Evolutionary conservation across 2,888 invertebrate species (phyloP).

Genomic region (Dascillus cervinus): DNA sequence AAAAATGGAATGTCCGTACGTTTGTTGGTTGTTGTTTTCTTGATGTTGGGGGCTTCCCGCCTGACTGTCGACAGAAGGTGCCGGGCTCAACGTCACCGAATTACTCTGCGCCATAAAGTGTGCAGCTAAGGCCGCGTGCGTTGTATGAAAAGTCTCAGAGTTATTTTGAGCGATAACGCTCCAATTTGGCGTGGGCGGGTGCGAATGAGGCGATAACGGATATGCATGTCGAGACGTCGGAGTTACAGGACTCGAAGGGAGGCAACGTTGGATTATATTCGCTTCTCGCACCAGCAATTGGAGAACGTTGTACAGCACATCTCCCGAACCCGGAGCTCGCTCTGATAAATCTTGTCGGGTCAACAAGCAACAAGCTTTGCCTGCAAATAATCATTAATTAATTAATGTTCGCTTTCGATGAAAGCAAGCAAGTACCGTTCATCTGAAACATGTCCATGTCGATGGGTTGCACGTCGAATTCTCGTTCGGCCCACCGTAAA

Average conservation of each 20-base stretch:
- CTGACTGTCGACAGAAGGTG: conserved; percentile 81
- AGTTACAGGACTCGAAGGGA: conserved; percentile 74
- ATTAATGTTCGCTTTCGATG: background rate
- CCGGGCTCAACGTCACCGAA: conserved; percentile 85
- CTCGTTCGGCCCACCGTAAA: conserved; percentile 84
- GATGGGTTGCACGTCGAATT: conserved; percentile 85
- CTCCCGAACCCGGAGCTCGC: conserved; percentile 87
- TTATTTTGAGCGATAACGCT: conserved; percentile 39
- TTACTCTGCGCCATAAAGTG: conserved; percentile 70
- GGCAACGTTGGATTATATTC: conserved; percentile 67
- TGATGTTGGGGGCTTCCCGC: conserved; percentile 78
- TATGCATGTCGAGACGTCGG: conserved; percentile 69
- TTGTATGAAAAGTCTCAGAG: conserved; percentile 32
- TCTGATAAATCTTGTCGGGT: conserved; percentile 86
- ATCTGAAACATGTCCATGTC: conserved; percentile 92
- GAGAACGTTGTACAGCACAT: conserved; percentile 87
- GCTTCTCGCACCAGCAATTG: conserved; percentile 80
- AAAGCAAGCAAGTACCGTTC: conserved; percentile 62
- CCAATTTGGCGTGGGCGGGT: conserved; percentile 76
- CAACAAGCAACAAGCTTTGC: conserved; percentile 84
- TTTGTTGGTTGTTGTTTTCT: conserved; percentile 42
- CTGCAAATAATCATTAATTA: conserved; percentile 40
- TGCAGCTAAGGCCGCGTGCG: conserved; percentile 55
- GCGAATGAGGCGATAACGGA: conserved; percentile 73
- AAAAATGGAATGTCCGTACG: conserved; percentile 40